Conservation (phyloP, 2,888 invertebrate species). For the Germaria angustata region DNA sequence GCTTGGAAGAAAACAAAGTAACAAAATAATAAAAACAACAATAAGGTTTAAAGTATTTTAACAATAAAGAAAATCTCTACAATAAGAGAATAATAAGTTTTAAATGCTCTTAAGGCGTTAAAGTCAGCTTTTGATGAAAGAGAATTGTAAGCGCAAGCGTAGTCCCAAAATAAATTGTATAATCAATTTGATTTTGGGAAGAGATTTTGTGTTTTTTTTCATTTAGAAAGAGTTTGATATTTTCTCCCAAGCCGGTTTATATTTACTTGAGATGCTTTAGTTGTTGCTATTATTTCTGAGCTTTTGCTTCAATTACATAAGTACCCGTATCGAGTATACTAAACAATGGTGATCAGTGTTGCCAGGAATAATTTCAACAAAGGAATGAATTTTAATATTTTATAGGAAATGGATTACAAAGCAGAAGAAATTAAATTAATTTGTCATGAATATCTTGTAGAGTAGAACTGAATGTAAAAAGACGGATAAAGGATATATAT, state of each 20-base stretch:
- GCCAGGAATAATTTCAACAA: background rate
- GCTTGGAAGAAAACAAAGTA: slow-evolving; percentile 33
- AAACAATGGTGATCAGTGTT: background rate
- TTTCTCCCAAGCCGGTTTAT: slow-evolving; percentile 50
- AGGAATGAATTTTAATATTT: background rate
- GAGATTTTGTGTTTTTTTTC: background rate
- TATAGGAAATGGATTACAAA: no score
- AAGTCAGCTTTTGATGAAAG: background rate
- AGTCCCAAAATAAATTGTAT: slow-evolving; percentile 4
- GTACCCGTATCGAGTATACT: background rate
- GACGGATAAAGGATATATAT: no score
- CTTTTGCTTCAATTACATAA: slow-evolving; percentile 43
- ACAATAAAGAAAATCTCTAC: background rate
- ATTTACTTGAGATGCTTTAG: background rate
- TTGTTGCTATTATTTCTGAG: background rate
- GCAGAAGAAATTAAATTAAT: no score
- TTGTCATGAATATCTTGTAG: no score
- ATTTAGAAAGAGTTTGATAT: background rate
- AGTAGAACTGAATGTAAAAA: no score
- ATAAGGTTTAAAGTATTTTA: background rate
- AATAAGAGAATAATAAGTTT: background rate
- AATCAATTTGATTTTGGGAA: background rate
- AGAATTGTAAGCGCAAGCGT: slow-evolving; percentile 36
- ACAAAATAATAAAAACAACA: no score
- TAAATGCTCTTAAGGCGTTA: background rate